phyloP scores from a whole-genome alignment of 1,140 invertebrate species.

The Muscidifurax raptorellus region DNA sequence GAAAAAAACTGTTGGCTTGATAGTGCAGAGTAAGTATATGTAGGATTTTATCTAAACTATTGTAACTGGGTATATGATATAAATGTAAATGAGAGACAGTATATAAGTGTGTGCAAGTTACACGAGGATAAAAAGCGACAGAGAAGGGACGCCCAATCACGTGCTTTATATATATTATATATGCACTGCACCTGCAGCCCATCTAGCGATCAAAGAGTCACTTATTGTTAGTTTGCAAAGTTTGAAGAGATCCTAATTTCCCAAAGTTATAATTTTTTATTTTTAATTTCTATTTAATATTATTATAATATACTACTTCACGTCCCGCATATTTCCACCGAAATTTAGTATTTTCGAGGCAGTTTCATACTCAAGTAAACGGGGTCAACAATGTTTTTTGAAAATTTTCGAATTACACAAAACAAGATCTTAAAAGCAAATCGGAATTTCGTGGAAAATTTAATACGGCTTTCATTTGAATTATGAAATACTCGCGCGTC shows the following conservation, averaged over 20 bases:
- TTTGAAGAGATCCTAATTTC: background rate
- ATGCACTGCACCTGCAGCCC: slow-evolving; percentile 55
- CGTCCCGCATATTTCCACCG: too few relatives aligned
- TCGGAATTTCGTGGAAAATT: background rate
- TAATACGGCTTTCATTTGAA: too few relatives aligned
- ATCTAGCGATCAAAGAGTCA: slow-evolving; percentile 70
- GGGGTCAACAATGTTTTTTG: too few relatives aligned
- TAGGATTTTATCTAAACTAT: background rate
- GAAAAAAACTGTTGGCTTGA: background rate
- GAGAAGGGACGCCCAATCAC: slow-evolving; percentile 75
- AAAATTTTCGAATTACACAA: too few relatives aligned
- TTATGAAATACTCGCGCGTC: too few relatives aligned
- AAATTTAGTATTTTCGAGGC: too few relatives aligned
- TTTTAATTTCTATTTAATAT: background rate
- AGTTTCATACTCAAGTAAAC: too few relatives aligned
- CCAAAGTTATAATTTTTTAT: background rate
- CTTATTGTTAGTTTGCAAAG: background rate
- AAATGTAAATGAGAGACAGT: background rate
- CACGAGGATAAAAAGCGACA: slow-evolving; percentile 69
- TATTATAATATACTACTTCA: too few relatives aligned
- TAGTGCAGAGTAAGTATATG: background rate
- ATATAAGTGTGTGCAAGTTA: slow-evolving; percentile 21
- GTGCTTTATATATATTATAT: slow-evolving; percentile 59
- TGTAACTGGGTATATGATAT: background rate
- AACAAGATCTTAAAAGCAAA: background rate